Evolutionary conservation across 2,888 invertebrate genomes (phyloP), one percentile per base, ranked within the genome.

Genomic region (Drosophila quinaria): DNA sequence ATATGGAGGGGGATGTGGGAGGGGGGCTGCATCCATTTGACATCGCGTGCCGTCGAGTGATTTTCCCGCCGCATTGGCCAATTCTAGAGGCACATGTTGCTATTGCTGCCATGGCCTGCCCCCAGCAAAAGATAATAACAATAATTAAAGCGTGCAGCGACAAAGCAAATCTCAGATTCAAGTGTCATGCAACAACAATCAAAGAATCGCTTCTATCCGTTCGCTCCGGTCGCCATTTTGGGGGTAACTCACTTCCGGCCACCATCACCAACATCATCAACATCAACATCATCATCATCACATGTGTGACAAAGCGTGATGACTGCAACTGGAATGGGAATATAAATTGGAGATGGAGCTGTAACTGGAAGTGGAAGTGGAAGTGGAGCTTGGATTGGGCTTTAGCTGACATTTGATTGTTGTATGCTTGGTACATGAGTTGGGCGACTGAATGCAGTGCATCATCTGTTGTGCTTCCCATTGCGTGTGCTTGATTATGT

Each of bases 31-130:
- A 64, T 70, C 65, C 81, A 75, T 78, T 89, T 87, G 91, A 90
- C 91, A 91, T 91, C 91, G 91, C 91, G 91, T 91, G 91, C 81
- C 84, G 69, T 54, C 67, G 66, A 70, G 81, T 78, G 90, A 91
- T 91, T 91, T 91, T 91, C 89, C 90, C 90, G 90, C 77, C 78
- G 74, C 80, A 87, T 85, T 88, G 85, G 82, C 87, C 87, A 86
- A 86, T 85, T 86, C 80, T 74, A 51, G 44, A 76, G 74, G 68
- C 77, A 64, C 72, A 63, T 54, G 77, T 25, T 25, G 25, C 25
- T 25, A 25, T 62, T 44, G 46, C 63, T 42, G 52, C 55, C 29
- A 8, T 51, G 52, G 33, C 25, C 29, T 31, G 62, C 52, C 62
- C 51, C 58, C 56, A 22, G 41, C 25, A 49, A 70, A 70, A 85